Evolutionary conservation across 35 echinoderm and acorn worm species (phyloP), one percentile per base, ranked within the genome.

Genomic region (Holothuria glaberrima): DNA sequence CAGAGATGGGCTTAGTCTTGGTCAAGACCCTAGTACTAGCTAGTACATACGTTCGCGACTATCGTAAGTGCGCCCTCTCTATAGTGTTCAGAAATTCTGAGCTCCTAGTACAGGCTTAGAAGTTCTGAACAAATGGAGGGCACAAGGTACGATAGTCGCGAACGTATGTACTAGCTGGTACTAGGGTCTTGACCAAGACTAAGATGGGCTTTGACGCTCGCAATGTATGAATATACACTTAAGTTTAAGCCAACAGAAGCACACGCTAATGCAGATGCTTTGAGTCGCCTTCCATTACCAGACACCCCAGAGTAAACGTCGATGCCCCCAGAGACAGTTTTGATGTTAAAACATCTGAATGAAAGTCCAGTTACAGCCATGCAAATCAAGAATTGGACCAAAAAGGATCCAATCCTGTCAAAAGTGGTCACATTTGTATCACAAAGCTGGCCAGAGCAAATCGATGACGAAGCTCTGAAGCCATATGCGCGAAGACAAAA

Each of bases 1-100:
- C 88, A 97, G 52, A 60, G 91, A 41, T 97, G 91, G 94, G 91
- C 91, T 12, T 2, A n/a, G n/a, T n/a, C n/a, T n/a, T n/a, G n/a
- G n/a, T n/a, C n/a, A n/a, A n/a, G n/a, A n/a, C n/a, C n/a, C n/a
- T n/a, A n/a, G n/a, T n/a, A n/a, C n/a, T n/a, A n/a, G n/a, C n/a
- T n/a, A n/a, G n/a, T n/a, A n/a, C n/a, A n/a, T n/a, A n/a, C n/a
- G n/a, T n/a, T n/a, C n/a, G n/a, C n/a, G n/a, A n/a, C n/a, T n/a
- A n/a, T n/a, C n/a, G n/a, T n/a, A n/a, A n/a, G n/a, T n/a, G n/a
- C n/a, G n/a, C n/a, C n/a, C n/a, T n/a, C n/a, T n/a, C n/a, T n/a
- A n/a, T n/a, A n/a, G n/a, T n/a, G n/a, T n/a, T n/a, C n/a, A n/a
- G n/a, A n/a, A n/a, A n/a, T n/a, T n/a, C n/a, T n/a, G n/a, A n/a